Evolutionary conservation across 2,113 vertebrate species (phyloP).

Genomic region (Malurus elegans): DNA sequence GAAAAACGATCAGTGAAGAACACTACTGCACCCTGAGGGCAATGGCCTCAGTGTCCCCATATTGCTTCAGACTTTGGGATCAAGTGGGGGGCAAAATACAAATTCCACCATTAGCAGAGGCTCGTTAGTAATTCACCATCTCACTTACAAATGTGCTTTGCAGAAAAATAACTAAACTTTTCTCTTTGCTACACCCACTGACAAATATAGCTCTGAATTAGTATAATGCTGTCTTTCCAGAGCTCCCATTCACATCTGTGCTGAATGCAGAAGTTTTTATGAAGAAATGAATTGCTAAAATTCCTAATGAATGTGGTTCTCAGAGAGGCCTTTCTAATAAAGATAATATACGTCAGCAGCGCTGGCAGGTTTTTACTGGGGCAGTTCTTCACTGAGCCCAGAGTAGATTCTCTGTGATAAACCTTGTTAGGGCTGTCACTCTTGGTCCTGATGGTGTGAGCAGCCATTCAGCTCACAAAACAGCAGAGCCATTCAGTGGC

Average conservation of each 20-base stretch:
- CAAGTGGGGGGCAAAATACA: neutral
- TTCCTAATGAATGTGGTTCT: slow-evolving; percentile 21
- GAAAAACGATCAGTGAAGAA: neutral
- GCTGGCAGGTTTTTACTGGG: slow-evolving; percentile 40
- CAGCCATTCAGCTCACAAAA: neutral
- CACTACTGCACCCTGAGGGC: neutral
- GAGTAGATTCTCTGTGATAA: slow-evolving; percentile 60
- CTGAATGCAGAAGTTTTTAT: slow-evolving; percentile 22
- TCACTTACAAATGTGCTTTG: neutral
- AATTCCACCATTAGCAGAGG: neutral
- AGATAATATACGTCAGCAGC: slow-evolving; percentile 37
- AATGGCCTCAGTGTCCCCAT: neutral
- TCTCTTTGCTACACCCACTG: neutral
- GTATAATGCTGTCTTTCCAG: neutral
- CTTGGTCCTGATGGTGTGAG: slow-evolving; percentile 13
- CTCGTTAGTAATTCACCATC: neutral
- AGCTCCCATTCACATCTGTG: slow-evolving; percentile 25
- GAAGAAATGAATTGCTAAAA: slow-evolving; percentile 51
- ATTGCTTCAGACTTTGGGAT: neutral
- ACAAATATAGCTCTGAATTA: slow-evolving; percentile 10
- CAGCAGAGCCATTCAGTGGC: neutral
- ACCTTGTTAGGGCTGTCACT: slow-evolving; percentile 35
- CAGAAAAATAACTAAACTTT: neutral
- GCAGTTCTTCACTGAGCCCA: slow-evolving; percentile 40
- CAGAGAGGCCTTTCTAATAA: slow-evolving; percentile 50